Conservation (phyloP, 1,140 invertebrate genomes). For the Lepidurus couesii region DNA sequence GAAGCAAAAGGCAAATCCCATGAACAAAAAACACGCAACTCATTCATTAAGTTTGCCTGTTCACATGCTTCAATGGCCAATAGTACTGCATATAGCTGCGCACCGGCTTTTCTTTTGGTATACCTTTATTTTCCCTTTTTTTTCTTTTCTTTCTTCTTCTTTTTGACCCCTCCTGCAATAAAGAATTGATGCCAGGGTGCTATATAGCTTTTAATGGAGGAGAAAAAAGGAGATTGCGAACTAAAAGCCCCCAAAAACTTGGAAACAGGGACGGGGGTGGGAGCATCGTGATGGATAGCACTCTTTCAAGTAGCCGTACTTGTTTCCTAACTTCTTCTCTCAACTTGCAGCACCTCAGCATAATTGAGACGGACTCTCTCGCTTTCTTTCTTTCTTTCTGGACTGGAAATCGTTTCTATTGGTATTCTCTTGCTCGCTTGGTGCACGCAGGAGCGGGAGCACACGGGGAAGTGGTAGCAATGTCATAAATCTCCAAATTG, state of each 20-base stretch:
- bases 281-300: constrained; percentile 1
- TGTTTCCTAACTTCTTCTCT: not conserved
- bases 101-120: not conserved
- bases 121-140: not conserved
- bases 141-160: not conserved
- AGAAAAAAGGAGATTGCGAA: not conserved
- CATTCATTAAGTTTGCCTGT: constrained; percentile 1
- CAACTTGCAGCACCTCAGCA: constrained; percentile 7
- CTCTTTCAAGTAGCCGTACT: not conserved
- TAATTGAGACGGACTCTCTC: not conserved
- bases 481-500: not conserved
- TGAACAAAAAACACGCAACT: constrained; percentile 16
- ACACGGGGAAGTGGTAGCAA: not conserved
- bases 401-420: constrained; percentile 10
- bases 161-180: not conserved
- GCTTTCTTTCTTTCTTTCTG: not conserved
- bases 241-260: not conserved
- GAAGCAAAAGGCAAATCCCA: not conserved
- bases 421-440: not conserved
- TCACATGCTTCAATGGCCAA: constrained; percentile 13
- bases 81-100: not conserved
- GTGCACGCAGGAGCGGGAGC: not conserved
- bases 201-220: not conserved
- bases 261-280: not conserved
- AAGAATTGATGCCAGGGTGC: not conserved